phyloP scores from a whole-genome alignment of 1,140 invertebrate genomes.

The Propsilocerus akamusi region DNA sequence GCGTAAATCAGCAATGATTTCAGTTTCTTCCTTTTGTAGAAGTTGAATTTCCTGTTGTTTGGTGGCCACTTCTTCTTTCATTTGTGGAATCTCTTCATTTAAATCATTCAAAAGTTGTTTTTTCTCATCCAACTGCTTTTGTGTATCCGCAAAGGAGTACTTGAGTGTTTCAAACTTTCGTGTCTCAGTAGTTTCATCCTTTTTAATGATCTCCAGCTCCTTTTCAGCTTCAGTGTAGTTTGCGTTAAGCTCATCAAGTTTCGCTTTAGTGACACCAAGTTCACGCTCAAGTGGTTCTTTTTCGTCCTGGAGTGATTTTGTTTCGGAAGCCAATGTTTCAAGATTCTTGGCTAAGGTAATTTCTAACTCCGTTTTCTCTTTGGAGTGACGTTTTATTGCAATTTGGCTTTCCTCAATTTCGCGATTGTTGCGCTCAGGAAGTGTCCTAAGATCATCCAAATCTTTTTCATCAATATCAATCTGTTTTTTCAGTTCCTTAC shows the following conservation, averaged over 20 bases:
- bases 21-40: constrained; percentile 15
- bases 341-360: constrained; percentile 36
- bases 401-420: constrained; percentile 51
- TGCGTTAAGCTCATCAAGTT: constrained; percentile 54
- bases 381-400: constrained; percentile 30
- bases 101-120: constrained; percentile 40
- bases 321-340: constrained; percentile 31
- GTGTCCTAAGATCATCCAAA: constrained; percentile 27
- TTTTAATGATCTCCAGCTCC: constrained; percentile 63
- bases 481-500: constrained; percentile 41
- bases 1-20: constrained; percentile 10
- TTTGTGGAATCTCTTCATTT: constrained; percentile 32
- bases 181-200: constrained; percentile 54
- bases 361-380: constrained; percentile 32
- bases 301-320: constrained; percentile 40
- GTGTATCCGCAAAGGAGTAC: constrained; percentile 24
- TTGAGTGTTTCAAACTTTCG: constrained; percentile 47
- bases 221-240: constrained; percentile 58
- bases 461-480: constrained; percentile 40
- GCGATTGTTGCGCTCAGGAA: constrained; percentile 49
- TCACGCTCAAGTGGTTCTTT: constrained; percentile 44
- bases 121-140: constrained; percentile 28
- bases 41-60: constrained; percentile 14
- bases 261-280: constrained; percentile 46
- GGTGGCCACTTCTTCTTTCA: background rate